A percentile compares a stretch with the other conserved stretches of the same genome.
These are phyloP conservation scores for Aspiorhynchus laticeps DNA, from an alignment of 2,113 vertebrate genomes.

Conservation along the genomic window DNA sequence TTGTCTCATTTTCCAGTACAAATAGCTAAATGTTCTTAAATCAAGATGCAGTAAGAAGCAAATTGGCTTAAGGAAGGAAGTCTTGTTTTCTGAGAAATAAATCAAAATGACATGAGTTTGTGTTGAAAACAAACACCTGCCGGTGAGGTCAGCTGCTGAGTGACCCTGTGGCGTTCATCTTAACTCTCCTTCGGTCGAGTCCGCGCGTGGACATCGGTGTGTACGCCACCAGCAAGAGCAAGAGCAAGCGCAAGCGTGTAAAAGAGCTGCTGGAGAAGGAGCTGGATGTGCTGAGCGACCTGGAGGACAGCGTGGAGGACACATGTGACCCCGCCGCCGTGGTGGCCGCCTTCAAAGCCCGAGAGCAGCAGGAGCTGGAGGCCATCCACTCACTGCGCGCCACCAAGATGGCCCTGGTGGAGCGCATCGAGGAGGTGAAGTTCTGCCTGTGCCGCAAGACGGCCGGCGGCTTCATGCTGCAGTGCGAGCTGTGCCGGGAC, in stretches of 20 bases:
- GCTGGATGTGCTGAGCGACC: slow-evolving; percentile 87
- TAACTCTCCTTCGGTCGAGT: slow-evolving; percentile 63
- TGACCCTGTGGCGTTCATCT: neutral
- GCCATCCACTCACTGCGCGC: slow-evolving; percentile 92
- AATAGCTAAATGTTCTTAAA: no score
- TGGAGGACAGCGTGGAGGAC: no score
- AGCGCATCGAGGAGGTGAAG: slow-evolving; percentile 94
- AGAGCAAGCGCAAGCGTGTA: slow-evolving; percentile 87
- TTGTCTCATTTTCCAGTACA: no score
- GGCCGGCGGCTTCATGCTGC: slow-evolving; percentile 94
- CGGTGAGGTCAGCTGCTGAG: neutral
- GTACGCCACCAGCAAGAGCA: slow-evolving; percentile 94
- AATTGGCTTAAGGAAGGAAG: no score
- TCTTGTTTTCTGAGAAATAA: no score
- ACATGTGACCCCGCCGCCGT: slow-evolving; percentile 87
- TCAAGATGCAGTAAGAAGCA: no score
- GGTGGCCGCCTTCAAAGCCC: slow-evolving; percentile 92
- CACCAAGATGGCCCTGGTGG: slow-evolving; percentile 97
- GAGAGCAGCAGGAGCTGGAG: slow-evolving; percentile 93
- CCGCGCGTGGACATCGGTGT: slow-evolving; percentile 92
- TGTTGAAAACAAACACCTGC: no score
- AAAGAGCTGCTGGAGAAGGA: slow-evolving; percentile 96
- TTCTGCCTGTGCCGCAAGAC: slow-evolving; percentile 95
- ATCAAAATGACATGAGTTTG: no score
- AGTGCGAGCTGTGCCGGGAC: slow-evolving; percentile 98